phyloP scores from a whole-genome alignment of 1,140 invertebrate genomes.

The Stratiolaelaps scimitus region DNA sequence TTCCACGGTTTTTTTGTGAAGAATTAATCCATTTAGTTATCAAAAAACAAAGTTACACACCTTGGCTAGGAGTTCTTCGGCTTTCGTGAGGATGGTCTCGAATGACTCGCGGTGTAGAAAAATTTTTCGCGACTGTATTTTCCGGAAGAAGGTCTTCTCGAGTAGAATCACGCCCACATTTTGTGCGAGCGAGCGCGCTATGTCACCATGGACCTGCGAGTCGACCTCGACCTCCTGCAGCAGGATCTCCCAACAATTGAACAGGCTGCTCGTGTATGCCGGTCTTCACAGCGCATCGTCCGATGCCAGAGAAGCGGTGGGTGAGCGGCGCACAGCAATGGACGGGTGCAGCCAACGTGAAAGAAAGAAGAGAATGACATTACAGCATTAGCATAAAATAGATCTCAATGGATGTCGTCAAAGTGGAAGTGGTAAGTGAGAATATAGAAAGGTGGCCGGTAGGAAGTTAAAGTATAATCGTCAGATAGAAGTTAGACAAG shows the following conservation, averaged over 20 bases:
- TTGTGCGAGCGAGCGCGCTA: slow-evolving; percentile 64
- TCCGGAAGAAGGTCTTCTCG: slow-evolving; percentile 74
- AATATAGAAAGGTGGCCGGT: no score
- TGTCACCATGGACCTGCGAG: slow-evolving; percentile 67
- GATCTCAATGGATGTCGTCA: no score
- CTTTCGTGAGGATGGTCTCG: slow-evolving; percentile 72
- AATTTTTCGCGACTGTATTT: slow-evolving; percentile 79
- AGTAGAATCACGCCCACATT: slow-evolving; percentile 72
- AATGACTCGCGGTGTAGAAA: slow-evolving; percentile 80
- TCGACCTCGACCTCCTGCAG: slow-evolving; percentile 84
- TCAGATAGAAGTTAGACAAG: no score
- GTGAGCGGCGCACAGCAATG: no score
- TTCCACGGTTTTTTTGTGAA: no score
- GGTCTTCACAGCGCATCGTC: slow-evolving; percentile 48
- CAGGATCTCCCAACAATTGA: slow-evolving; percentile 79
- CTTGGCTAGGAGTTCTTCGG: slow-evolving; percentile 73
- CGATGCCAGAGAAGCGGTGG: no score
- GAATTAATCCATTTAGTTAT: no score
- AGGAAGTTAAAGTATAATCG: no score
- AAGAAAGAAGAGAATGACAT: slow-evolving; percentile 34
- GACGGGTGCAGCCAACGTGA: no score
- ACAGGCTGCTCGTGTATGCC: slow-evolving; percentile 62
- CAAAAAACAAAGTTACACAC: no score
- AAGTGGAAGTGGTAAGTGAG: no score
- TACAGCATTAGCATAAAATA: no score